Conservation (phyloP, 2,888 invertebrate species). For the Heliconius aoede region DNA sequence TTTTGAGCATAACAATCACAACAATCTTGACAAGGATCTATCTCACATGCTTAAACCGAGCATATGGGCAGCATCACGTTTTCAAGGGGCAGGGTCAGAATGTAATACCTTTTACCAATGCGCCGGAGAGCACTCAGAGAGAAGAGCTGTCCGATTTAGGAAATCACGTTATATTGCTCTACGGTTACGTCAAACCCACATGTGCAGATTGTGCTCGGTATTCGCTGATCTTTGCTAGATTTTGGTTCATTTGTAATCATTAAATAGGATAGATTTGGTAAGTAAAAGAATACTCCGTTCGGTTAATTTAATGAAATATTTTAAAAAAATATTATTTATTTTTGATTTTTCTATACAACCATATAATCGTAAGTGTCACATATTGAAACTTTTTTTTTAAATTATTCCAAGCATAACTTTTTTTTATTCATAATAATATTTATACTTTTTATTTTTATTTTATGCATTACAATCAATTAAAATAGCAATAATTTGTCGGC, state of each 20-base stretch:
- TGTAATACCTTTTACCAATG: slow-evolving; percentile 52
- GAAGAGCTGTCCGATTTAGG: slow-evolving; percentile 75
- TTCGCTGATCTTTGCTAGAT: slow-evolving; percentile 3
- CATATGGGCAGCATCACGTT: slow-evolving; percentile 60
- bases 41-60: not conserved
- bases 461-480: not conserved
- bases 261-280: not conserved
- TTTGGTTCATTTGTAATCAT: not conserved
- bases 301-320: not conserved
- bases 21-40: not conserved
- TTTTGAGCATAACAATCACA: not conserved
- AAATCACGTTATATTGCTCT: slow-evolving; percentile 72
- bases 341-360: too few relatives aligned
- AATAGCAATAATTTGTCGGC: not conserved
- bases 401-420: too few relatives aligned
- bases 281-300: not conserved
- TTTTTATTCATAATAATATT: not conserved
- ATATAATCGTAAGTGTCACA: too few relatives aligned
- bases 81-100: slow-evolving; percentile 60
- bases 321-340: not conserved
- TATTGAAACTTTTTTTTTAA: too few relatives aligned
- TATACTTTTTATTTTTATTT: not conserved
- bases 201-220: slow-evolving; percentile 20
- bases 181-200: slow-evolving; percentile 51
- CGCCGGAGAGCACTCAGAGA: slow-evolving; percentile 74